Evolutionary conservation across 2,113 vertebrate species (phyloP), one percentile per base, ranked within the genome.

Genomic region (Poeciliopsis prolifica): DNA sequence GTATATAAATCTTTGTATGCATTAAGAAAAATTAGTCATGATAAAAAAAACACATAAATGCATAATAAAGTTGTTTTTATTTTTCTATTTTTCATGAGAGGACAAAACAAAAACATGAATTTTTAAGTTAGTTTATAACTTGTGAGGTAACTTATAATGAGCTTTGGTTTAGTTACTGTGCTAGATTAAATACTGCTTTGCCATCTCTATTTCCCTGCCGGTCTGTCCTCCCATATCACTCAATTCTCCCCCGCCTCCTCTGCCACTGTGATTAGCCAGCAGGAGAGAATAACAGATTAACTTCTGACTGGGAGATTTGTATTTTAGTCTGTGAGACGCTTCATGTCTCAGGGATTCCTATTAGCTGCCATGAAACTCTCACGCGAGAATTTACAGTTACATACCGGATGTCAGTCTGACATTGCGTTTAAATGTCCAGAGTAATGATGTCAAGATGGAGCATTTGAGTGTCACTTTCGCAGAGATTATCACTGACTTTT

Each of bases 241-340:
- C 61, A 64, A 64, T 30, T 62, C 64, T 37, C 13, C 60, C 33
- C 28, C 68, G 65, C 61, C 35, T 61, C 37, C 63, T 74, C 76
- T 86, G 37, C 77, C 67, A 37, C 65, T 80, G 61, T 78, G 78
- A 88, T 88, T 71, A 84, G 65, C 72, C 73, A 70, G 69, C 79
- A 82, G 82, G 51, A 62, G 68, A 79, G 72, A 87, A 85, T 33
- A 78, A 37, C 15, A 83, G 87, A 90, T 90, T 90, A 86, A 80
- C 69, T 84, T 72, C 74, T 80, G 68, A 85, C 86, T 72, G 71
- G 51, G 51, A 86, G 77, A 74, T 84, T 61, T 87, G 68, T 82
- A 62, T 63, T 77, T 84, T 65, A 75, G 63, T 68, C 66, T 80
- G 48, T 70, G 65, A 87, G 66, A 85, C 33, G 69, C 80, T 80